Evolutionary conservation across 2,797 vertebrate genomes (phyloP).

Genomic region (Garrulus glandarius): DNA sequence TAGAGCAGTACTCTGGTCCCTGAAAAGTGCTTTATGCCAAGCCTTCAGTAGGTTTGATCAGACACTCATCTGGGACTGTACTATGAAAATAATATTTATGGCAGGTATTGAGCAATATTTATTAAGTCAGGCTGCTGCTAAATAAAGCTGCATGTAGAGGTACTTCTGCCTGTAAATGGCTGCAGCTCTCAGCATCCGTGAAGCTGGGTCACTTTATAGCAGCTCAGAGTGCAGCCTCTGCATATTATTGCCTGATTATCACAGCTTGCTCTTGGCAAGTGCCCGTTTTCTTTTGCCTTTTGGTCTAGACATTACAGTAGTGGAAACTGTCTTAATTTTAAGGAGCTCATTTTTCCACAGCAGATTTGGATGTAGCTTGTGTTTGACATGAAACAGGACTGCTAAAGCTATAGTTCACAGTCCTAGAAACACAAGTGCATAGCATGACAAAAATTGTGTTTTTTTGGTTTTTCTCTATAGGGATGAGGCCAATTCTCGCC

Average conservation of each 20-base stretch:
- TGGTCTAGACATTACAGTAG: constrained; percentile 49
- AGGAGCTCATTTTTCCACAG: constrained; percentile 3
- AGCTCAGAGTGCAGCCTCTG: background rate
- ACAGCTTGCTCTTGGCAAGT: constrained; percentile 28
- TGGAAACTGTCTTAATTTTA: constrained; percentile 27
- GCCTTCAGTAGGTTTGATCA: background rate
- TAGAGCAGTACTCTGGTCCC: background rate
- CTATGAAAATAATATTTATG: background rate
- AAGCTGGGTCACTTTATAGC: background rate
- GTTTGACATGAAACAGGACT: constrained; percentile 32
- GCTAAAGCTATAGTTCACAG: background rate
- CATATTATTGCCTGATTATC: background rate
- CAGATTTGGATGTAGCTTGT: background rate
- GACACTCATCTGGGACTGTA: background rate
- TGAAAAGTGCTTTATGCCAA: background rate
- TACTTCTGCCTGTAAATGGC: background rate
- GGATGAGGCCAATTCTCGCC: background rate
- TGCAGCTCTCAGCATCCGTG: background rate
- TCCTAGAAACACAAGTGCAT: background rate
- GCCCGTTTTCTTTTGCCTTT: background rate
- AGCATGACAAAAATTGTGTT: background rate
- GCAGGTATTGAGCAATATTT: background rate
- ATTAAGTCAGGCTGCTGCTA: background rate
- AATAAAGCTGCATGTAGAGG: background rate
- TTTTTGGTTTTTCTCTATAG: background rate